Conservation (phyloP, 2,888 invertebrate species). For the Embidobia sp. region DNA sequence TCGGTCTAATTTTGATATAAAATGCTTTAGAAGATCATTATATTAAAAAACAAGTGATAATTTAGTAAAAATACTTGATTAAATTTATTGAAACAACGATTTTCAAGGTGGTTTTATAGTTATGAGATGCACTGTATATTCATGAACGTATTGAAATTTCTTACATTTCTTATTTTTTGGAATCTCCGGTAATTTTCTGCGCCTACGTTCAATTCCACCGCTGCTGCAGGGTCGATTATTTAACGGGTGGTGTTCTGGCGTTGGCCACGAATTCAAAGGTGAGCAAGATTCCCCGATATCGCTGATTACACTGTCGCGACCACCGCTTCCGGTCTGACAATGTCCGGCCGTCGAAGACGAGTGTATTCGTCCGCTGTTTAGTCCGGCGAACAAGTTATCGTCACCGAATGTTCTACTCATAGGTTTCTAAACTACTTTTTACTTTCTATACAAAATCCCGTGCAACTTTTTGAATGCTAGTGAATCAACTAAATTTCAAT, state of each 20-base stretch:
- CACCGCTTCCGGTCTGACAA: conserved; percentile 67
- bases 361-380: conserved; percentile 77
- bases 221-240: conserved; percentile 71
- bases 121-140: too few relatives aligned
- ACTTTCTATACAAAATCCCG: too few relatives aligned
- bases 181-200: conserved; percentile 94
- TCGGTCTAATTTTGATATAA: too few relatives aligned
- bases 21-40: too few relatives aligned
- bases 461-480: too few relatives aligned
- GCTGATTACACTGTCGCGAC: conserved; percentile 78
- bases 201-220: conserved; percentile 84
- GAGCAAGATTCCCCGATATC: conserved; percentile 78
- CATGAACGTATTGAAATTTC: too few relatives aligned
- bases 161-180: conserved; percentile 94
- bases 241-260: conserved; percentile 76
- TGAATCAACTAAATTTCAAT: too few relatives aligned
- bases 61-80: too few relatives aligned
- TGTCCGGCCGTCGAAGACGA: conserved; percentile 61
- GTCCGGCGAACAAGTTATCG: conserved; percentile 80
- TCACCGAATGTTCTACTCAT: conserved; percentile 73
- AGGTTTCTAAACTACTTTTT: conserved; percentile 43
- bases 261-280: conserved; percentile 78
- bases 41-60: too few relatives aligned
- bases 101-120: too few relatives aligned
- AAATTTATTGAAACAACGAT: too few relatives aligned